These are phyloP conservation scores for Lamellibrachia luymesi DNA, from an alignment of 1,140 invertebrate genomes.

Conservation along the genomic window DNA sequence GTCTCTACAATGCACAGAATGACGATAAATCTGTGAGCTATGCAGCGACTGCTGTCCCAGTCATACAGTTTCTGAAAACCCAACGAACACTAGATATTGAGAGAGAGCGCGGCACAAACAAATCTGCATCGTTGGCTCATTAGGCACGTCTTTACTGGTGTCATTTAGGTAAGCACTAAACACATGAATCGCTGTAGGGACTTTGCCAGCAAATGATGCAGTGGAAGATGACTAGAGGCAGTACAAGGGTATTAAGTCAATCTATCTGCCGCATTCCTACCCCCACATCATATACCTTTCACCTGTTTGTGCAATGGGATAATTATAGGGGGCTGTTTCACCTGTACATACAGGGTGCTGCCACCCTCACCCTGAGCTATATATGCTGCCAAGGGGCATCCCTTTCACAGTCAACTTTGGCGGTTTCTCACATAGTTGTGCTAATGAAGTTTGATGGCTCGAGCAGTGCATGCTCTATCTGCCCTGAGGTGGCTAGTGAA, in stretches of 20 bases:
- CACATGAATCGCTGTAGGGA: not conserved
- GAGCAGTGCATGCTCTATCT: not conserved
- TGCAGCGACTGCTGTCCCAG: no score
- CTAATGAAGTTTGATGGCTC: not conserved
- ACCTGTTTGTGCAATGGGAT: not conserved
- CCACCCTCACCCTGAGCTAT: not conserved
- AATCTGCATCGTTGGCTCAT: not conserved
- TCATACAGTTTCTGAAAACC: not conserved
- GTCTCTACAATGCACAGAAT: not conserved
- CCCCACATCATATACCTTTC: not conserved
- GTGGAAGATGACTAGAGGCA: not conserved
- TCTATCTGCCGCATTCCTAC: not conserved
- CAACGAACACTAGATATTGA: not conserved
- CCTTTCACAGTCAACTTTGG: not conserved
- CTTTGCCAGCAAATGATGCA: not conserved
- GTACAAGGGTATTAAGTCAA: slow-evolving; percentile 5
- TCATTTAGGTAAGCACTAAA: not conserved
- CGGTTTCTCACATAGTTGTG: not conserved
- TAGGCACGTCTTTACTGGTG: not conserved
- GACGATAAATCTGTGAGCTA: not conserved
- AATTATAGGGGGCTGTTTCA: not conserved
- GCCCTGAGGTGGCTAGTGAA: not conserved
- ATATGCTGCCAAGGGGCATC: not conserved
- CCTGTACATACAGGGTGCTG: not conserved
- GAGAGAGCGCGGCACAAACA: not conserved